phyloP scores from a whole-genome alignment of 53 echinoderm and acorn worm genomes.

The Astropecten irregularis region DNA sequence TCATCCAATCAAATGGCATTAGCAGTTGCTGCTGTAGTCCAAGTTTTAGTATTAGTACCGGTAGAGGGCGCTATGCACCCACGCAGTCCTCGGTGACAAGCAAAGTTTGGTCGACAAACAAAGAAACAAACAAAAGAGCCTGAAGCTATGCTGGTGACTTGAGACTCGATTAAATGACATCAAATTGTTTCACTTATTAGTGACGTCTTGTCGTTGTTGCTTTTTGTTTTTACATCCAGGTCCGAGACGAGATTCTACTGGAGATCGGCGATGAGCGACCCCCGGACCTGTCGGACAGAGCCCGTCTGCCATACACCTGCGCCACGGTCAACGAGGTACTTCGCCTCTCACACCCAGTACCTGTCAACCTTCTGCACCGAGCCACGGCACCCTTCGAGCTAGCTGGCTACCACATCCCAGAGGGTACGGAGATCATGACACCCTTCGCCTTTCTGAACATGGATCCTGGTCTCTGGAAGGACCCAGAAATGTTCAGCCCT shows the following conservation, averaged over 20 bases:
- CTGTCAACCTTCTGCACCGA: constrained; percentile 33
- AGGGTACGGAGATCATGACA: constrained; percentile 25
- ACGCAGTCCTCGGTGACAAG: too few relatives aligned
- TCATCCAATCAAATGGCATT: too few relatives aligned
- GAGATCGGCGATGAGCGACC: constrained; percentile 12
- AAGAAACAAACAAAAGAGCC: too few relatives aligned
- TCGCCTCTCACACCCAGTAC: constrained; percentile 25
- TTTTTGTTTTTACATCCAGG: too few relatives aligned
- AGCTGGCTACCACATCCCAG: constrained; percentile 42
- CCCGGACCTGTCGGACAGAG: constrained; percentile 8
- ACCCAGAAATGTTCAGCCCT: constrained; percentile 11
- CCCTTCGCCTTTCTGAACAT: constrained; percentile 20
- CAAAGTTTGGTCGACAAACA: too few relatives aligned
- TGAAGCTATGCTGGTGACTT: too few relatives aligned
- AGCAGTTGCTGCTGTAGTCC: too few relatives aligned
- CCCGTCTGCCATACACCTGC: constrained; percentile 34
- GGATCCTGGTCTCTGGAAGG: constrained; percentile 19
- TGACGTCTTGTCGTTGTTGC: too few relatives aligned
- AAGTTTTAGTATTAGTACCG: too few relatives aligned
- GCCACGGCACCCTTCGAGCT: constrained; percentile 29
- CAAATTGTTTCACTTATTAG: too few relatives aligned
- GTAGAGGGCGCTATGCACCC: too few relatives aligned
- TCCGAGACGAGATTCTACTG: constrained; percentile 21
- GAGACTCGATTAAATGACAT: too few relatives aligned
- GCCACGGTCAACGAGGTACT: constrained; percentile 40